These are phyloP conservation scores for Andrena praecox DNA, from an alignment of 2,888 invertebrate genomes.

Conservation along the genomic window DNA sequence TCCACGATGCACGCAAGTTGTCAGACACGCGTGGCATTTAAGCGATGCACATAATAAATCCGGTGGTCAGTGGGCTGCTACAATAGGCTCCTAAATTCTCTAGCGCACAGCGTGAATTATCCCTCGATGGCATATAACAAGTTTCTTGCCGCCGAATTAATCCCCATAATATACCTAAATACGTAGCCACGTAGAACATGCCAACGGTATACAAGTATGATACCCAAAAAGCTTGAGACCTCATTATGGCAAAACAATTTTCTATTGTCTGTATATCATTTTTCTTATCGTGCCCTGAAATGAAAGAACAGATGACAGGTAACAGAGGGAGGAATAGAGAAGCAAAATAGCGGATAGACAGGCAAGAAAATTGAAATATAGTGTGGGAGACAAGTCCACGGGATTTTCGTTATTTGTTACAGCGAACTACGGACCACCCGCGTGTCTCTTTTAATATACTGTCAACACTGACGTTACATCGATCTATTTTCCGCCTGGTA, in stretches of 20 bases:
- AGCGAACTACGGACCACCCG: neutral
- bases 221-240: no score
- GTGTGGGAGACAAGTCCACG: neutral
- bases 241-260: neutral
- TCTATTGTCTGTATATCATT: neutral
- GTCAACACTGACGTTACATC: slow-evolving; percentile 7
- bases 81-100: neutral
- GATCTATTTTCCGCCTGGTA: neutral
- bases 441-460: neutral
- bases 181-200: neutral
- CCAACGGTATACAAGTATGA: neutral
- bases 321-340: neutral
- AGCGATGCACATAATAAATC: slow-evolving; percentile 2
- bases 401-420: neutral
- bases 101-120: slow-evolving; percentile 16
- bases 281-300: neutral
- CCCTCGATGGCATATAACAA: slow-evolving; percentile 1
- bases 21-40: slow-evolving; percentile 1
- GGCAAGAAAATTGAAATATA: slow-evolving; percentile 17
- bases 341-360: neutral
- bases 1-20: neutral
- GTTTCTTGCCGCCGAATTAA: slow-evolving; percentile 3
- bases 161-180: neutral
- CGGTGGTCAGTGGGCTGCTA: neutral
- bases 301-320: neutral